Evolutionary conservation across 92 coral and sea anemone species (phyloP).

Genomic region (Bergia sp.): DNA sequence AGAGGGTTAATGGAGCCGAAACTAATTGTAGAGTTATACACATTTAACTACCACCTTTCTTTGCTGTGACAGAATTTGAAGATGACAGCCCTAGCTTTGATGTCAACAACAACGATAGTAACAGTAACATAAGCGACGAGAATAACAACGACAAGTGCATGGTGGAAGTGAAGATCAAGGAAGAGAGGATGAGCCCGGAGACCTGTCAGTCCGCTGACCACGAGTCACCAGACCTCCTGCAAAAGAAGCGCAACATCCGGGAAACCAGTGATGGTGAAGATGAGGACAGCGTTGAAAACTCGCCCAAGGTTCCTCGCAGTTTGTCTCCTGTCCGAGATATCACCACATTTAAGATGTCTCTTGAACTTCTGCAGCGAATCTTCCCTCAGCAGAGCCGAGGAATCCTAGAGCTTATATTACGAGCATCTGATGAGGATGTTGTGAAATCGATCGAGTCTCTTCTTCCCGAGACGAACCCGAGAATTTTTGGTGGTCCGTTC

Average conservation of each 20-base stretch:
- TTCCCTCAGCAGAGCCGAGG: slow-evolving; percentile 94
- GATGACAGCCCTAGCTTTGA: slow-evolving; percentile 13
- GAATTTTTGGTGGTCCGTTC: slow-evolving; percentile 45
- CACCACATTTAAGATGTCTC: slow-evolving; percentile 59
- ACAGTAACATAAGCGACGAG: background rate
- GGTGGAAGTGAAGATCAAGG: slow-evolving; percentile 67
- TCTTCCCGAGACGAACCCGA: slow-evolving; percentile 72
- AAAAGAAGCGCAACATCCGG: slow-evolving; percentile 55
- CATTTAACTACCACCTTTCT: too few relatives aligned
- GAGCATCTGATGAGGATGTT: slow-evolving; percentile 92
- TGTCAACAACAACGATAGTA: slow-evolving; percentile 19
- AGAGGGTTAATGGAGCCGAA: too few relatives aligned
- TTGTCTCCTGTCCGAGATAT: slow-evolving; percentile 59
- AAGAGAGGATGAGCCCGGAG: slow-evolving; percentile 69
- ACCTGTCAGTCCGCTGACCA: slow-evolving; percentile 50
- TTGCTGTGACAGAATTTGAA: slow-evolving; percentile 10
- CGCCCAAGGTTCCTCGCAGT: slow-evolving; percentile 58
- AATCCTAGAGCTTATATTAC: slow-evolving; percentile 84
- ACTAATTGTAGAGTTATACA: too few relatives aligned
- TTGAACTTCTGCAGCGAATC: slow-evolving; percentile 84
- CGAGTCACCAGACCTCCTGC: slow-evolving; percentile 31
- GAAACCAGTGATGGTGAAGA: slow-evolving; percentile 61
- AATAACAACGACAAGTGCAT: slow-evolving; percentile 28
- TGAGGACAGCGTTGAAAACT: slow-evolving; percentile 49
- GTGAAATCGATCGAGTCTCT: slow-evolving; percentile 95